Percentiles rank a stretch among this genome's conserved stretches.
Evolutionary conservation across 2,113 vertebrate genomes (phyloP).

Genomic region (Ariopsis seemanni): DNA sequence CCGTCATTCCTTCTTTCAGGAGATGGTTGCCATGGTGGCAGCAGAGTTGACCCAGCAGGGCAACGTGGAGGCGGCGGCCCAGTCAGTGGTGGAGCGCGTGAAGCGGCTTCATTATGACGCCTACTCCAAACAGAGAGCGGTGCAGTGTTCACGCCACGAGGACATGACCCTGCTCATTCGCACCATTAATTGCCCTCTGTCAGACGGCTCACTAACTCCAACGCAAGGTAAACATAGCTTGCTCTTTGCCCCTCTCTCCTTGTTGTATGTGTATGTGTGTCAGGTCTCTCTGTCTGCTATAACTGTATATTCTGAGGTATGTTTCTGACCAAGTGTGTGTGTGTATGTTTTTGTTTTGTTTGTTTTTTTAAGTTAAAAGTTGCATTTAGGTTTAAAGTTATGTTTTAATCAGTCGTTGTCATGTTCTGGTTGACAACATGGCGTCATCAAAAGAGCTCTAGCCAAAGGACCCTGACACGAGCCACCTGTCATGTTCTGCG

Average conservation of each 20-base stretch:
- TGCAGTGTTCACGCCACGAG: conserved; percentile 86
- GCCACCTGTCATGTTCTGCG: background rate
- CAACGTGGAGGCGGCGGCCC: conserved; percentile 85
- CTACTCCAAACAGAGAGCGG: conserved; percentile 84
- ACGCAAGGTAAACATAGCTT: conserved; percentile 78
- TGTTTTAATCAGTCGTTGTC: background rate
- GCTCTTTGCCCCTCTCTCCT: background rate
- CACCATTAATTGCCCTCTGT: conserved; percentile 86
- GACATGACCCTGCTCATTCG: conserved; percentile 97
- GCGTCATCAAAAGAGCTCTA: background rate
- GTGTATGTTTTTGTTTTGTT: background rate
- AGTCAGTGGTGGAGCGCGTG: conserved; percentile 93
- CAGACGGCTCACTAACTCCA: conserved; percentile 79
- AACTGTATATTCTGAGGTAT: background rate
- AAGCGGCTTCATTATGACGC: conserved; percentile 90
- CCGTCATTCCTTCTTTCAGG: conserved; percentile 68
- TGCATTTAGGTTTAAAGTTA: no score
- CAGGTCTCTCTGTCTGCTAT: background rate
- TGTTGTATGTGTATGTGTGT: background rate
- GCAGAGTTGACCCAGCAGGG: conserved; percentile 93
- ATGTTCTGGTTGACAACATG: background rate
- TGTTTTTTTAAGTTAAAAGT: background rate
- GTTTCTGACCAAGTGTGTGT: background rate
- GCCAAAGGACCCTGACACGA: background rate
- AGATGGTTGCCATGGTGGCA: conserved; percentile 95